Percentiles rank a stretch among this genome's conserved stretches.
phyloP scores from a whole-genome alignment of 2,888 invertebrate species.

The Phalangium opilio region DNA sequence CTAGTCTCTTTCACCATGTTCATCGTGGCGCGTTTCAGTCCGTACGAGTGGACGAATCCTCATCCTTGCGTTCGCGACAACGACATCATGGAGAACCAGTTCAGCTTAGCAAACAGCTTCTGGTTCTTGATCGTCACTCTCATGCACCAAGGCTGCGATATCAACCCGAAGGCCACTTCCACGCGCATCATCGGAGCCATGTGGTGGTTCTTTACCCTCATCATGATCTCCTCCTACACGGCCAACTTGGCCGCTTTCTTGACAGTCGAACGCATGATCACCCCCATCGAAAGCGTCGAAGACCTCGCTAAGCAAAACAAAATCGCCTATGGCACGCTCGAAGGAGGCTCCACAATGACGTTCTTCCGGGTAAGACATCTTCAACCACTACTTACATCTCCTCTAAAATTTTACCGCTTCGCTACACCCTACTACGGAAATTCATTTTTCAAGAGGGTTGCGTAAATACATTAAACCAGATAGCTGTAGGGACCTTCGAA shows the following conservation, averaged over 20 bases:
- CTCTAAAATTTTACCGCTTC: too few relatives aligned
- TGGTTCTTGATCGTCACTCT: constrained; percentile 46
- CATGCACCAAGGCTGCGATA: constrained; percentile 79
- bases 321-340: constrained; percentile 84
- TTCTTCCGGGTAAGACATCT: constrained; percentile 65
- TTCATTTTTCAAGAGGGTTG: too few relatives aligned
- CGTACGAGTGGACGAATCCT: constrained; percentile 44
- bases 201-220: constrained; percentile 99
- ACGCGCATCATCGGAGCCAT: constrained; percentile 91
- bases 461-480: too few relatives aligned
- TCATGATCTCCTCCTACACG: constrained; percentile 95
- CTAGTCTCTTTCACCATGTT: constrained; percentile 85
- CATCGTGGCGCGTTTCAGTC: constrained; percentile 90
- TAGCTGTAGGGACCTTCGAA: too few relatives aligned
- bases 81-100: constrained; percentile 76
- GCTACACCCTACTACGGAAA: too few relatives aligned
- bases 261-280: constrained; percentile 88
- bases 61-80: constrained; percentile 36
- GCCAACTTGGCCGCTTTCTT: constrained; percentile 95
- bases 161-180: constrained; percentile 60
- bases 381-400: too few relatives aligned
- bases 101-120: constrained; percentile 68
- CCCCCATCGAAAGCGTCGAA: constrained; percentile 88
- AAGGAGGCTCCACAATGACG: constrained; percentile 89
- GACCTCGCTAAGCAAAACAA: constrained; percentile 86